Evolutionary conservation across 1,140 invertebrate genomes (phyloP).

Genomic region (Condylostylus longicornis): DNA sequence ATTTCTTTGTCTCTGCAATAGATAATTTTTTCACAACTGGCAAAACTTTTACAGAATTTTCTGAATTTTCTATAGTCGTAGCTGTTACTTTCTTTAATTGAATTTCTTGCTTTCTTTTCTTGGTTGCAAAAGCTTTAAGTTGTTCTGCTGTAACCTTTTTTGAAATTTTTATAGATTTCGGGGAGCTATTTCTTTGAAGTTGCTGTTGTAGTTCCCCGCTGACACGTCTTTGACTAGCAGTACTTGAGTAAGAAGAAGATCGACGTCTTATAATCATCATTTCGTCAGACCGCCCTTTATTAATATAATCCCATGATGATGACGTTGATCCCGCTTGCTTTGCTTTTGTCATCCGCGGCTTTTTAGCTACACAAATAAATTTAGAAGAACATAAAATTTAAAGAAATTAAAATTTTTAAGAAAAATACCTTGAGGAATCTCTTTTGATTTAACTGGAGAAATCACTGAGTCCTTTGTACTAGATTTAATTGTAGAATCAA

Average conservation of each 20-base stretch:
- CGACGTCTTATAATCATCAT: conserved; percentile 65
- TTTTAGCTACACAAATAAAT: conserved; percentile 22
- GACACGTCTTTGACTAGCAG: conserved; percentile 36
- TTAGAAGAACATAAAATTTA: too few relatives aligned
- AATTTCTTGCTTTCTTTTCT: too few relatives aligned
- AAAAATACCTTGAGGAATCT: too few relatives aligned
- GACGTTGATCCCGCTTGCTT: conserved; percentile 33
- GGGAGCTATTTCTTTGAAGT: conserved; percentile 1
- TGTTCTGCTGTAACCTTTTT: conserved; percentile 4
- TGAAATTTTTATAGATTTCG: neutral
- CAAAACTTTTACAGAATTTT: too few relatives aligned
- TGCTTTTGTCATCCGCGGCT: conserved; percentile 20
- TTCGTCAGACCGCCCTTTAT: conserved; percentile 45
- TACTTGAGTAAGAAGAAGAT: conserved; percentile 65
- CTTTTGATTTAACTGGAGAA: too few relatives aligned
- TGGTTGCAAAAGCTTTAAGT: conserved; percentile 11
- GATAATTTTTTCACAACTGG: too few relatives aligned
- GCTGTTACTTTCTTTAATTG: too few relatives aligned
- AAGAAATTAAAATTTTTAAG: too few relatives aligned
- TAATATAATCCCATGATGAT: conserved; percentile 40
- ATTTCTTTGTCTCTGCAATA: too few relatives aligned
- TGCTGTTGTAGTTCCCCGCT: conserved; percentile 15
- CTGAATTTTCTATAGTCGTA: too few relatives aligned
- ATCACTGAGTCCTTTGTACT: too few relatives aligned
- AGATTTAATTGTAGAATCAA: conserved; percentile 9